Base-by-base conservation (phyloP, 2,113 vertebrate species). In the Psittacara wagleri region DNA sequence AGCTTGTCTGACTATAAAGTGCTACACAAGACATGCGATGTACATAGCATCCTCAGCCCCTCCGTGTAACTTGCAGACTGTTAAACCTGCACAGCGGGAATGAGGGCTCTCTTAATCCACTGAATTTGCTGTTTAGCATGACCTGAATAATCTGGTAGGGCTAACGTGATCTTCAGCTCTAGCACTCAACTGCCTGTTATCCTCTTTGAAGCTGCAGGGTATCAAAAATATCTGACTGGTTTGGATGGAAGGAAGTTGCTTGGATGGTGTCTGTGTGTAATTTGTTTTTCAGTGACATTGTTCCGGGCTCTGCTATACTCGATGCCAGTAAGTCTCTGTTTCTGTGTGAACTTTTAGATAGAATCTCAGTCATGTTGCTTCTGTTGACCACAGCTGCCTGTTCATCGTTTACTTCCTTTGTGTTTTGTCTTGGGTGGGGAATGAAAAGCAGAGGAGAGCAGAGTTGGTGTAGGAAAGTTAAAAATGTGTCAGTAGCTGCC, bases 121-220 rank as follows among this genome's bases (percentile, higher is more conserved):
- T 93, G 95, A 94, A 94, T 96, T 96, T 95, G 96, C 92, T 96
- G 92, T 95, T 96, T 96, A 96, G 93, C 96, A 95, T 96, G 94
- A 94, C 95, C 95, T 94, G 95, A 97, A 97, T 95, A 96, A 96
- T 96, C 93, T 8, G 1, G 72, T 70, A 81, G 92, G 79, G 86
- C 87, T 95, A 96, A 95, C 92, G 78, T 95, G 96, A 95, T 94
- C 96, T 96, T 94, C 95, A 96, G 89, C 94, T 90, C 80, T 68
- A 62, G 82, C 80, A 66, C 91, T 96, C 96, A 92, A 75, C 96
- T 94, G 88, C 73, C 94, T 96, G 90, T 92, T 96, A 85, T 94
- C 87, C 91, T 69, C 95, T 90, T 87, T 83, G 85, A 87, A 95
- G 92, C 96, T 91, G 96, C 92, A 81, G 97, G 96, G 25, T 94